These are phyloP conservation scores for Myiozetetes cayanensis DNA, from an alignment of 2,113 vertebrate species.

Conservation along the genomic window DNA sequence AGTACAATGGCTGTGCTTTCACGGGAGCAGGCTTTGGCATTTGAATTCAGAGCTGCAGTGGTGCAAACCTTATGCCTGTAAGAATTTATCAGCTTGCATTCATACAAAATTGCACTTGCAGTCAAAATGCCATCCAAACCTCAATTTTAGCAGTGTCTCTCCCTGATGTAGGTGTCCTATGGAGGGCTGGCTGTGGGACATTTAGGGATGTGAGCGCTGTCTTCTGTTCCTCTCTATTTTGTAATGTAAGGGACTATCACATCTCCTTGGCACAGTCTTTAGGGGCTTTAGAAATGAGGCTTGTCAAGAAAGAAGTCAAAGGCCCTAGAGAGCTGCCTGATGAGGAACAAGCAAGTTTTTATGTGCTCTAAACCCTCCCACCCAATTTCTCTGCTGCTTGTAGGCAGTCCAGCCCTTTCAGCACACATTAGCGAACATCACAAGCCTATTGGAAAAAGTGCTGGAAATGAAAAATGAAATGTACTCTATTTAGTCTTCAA, in stretches of 20 bases:
- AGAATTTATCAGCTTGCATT: background rate
- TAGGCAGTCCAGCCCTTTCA: conserved; percentile 29
- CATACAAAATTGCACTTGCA: background rate
- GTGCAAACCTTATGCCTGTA: background rate
- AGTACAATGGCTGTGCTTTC: rapidly evolving
- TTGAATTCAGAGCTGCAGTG: background rate
- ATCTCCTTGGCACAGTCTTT: background rate
- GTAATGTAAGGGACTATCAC: background rate
- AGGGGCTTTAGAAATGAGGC: background rate
- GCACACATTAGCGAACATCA: conserved; percentile 47
- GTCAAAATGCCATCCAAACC: background rate
- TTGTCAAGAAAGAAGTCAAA: background rate
- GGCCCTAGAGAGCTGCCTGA: background rate
- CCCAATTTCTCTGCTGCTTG: conserved; percentile 6
- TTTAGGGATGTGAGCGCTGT: rapidly evolving
- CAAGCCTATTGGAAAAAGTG: conserved; percentile 64
- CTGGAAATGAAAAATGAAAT: conserved; percentile 68
- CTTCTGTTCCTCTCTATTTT: background rate
- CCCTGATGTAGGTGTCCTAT: rapidly evolving
- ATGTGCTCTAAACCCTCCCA: conserved; percentile 14
- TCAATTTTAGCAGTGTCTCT: background rate
- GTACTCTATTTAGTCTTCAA: conserved; percentile 71
- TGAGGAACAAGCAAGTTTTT: background rate
- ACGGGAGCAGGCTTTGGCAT: rapidly evolving
- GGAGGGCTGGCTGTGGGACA: background rate